These are phyloP conservation scores for Paraescarpia echinospica DNA, from an alignment of 1,140 invertebrate genomes.

Conservation along the genomic window DNA sequence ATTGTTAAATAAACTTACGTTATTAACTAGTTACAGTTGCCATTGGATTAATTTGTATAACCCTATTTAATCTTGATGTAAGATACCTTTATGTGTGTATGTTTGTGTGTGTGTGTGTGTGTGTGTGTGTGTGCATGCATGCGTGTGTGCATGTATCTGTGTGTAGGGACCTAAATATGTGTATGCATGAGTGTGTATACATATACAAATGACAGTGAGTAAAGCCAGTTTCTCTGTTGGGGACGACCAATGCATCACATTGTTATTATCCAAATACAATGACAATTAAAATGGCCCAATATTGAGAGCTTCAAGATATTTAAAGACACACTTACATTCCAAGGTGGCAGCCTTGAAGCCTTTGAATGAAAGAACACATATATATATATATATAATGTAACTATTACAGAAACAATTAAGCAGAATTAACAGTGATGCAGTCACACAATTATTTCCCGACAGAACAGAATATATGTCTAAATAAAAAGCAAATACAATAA, in stretches of 20 bases:
- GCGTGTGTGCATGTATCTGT: background rate
- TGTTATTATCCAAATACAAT: too few relatives aligned
- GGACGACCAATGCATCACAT: too few relatives aligned
- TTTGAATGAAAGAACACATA: background rate
- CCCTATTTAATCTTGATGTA: too few relatives aligned
- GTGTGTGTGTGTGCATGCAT: background rate
- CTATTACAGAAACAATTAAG: background rate
- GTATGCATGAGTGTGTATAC: background rate
- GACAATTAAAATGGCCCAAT: too few relatives aligned
- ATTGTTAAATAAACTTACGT: too few relatives aligned
- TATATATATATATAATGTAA: background rate
- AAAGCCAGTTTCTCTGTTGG: too few relatives aligned
- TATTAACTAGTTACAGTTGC: too few relatives aligned
- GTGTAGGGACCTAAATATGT: background rate
- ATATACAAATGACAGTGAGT: background rate
- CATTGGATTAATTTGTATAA: too few relatives aligned
- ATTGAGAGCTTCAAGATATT: background rate
- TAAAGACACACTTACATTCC: background rate
- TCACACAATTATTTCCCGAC: background rate
- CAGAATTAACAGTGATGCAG: background rate
- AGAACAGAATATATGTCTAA: background rate
- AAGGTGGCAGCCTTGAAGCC: background rate
- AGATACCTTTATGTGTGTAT: background rate
- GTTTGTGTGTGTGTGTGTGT: background rate
- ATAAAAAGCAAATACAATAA: background rate